Evolutionary conservation across 2,797 vertebrate genomes (phyloP).

Genomic region (Takifugu rubripes): DNA sequence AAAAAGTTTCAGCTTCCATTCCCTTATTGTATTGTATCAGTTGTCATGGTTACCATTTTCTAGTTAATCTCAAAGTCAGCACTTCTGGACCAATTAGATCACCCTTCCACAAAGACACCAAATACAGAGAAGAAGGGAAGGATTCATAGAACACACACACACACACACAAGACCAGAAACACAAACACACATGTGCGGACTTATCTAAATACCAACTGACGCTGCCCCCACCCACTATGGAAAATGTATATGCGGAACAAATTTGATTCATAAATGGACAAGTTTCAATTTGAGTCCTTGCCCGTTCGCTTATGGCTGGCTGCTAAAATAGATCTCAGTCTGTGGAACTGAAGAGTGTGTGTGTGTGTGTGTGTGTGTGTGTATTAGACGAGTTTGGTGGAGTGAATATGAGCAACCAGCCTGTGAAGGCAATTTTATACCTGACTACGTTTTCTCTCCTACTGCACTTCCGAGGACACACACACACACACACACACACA

Average conservation of each 20-base stretch:
- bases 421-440: conserved; percentile 70
- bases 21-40: no score
- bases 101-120: no score
- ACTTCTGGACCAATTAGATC: conserved; percentile 27
- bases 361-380: conserved; percentile 41
- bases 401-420: conserved; percentile 60
- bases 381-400: conserved; percentile 53
- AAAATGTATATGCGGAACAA: conserved; percentile 74
- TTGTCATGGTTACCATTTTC: no score
- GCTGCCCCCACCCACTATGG: conserved; percentile 44
- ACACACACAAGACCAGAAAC: conserved; percentile 15
- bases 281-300: conserved; percentile 71
- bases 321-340: conserved; percentile 67
- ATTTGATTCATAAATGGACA: conserved; percentile 77
- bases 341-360: conserved; percentile 47
- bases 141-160: conserved; percentile 41
- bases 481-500: conserved; percentile 12
- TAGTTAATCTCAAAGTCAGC: conserved; percentile 45
- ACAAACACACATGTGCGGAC: conserved; percentile 14
- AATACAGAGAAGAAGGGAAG: conserved; percentile 56
- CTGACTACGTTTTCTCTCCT: conserved; percentile 65
- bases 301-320: conserved; percentile 61
- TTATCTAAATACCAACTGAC: conserved; percentile 64
- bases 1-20: no score
- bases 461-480: conserved; percentile 45